These are phyloP conservation scores for Silurus glanis DNA, from an alignment of 2,113 vertebrate species.

Conservation along the genomic window DNA sequence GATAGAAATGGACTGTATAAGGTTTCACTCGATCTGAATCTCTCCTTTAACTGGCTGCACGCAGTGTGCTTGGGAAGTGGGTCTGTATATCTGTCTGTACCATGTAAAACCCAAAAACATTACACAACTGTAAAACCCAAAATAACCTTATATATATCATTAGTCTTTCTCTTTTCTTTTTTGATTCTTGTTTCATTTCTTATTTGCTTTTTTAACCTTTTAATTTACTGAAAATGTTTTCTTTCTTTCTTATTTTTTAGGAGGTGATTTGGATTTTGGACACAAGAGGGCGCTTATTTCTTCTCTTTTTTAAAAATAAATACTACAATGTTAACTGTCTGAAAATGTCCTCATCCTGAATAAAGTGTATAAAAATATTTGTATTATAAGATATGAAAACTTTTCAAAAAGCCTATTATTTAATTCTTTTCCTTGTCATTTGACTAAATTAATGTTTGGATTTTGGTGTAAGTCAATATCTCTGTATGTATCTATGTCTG, in stretches of 20 bases:
- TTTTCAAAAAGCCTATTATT: not conserved
- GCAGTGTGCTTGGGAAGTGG: not conserved
- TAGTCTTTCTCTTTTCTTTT: not conserved
- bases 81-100: not conserved
- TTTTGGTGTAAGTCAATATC: not conserved
- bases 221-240: not conserved
- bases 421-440: not conserved
- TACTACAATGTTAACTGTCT: not conserved
- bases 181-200: not conserved
- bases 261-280: slow-evolving; percentile 33
- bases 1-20: slow-evolving; percentile 55
- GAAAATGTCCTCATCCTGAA: not conserved
- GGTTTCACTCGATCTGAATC: slow-evolving; percentile 29
- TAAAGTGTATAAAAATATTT: not conserved
- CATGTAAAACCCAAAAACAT: not conserved
- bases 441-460: not conserved
- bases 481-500: not conserved
- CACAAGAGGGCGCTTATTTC: slow-evolving; percentile 30
- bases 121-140: not conserved
- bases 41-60: not conserved
- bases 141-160: no score
- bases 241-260: not conserved
- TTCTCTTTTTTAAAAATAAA: not conserved
- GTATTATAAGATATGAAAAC: not conserved
- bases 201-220: not conserved